phyloP scores from a whole-genome alignment of 1,140 invertebrate genomes.

The Ridgeia piscesae region DNA sequence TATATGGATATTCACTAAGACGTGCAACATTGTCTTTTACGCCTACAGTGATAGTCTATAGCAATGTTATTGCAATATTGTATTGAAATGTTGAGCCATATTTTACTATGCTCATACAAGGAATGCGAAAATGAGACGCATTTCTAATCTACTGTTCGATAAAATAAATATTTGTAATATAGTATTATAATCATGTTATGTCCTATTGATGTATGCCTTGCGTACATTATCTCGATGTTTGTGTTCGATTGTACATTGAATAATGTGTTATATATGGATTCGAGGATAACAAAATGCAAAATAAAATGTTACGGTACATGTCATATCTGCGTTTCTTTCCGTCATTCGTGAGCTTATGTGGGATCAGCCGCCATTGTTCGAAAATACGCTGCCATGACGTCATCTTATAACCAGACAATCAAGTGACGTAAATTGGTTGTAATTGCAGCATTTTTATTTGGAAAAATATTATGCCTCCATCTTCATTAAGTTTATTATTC shows the following conservation, averaged over 20 bases:
- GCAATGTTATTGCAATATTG: not conserved
- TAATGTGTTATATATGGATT: conserved; percentile 1
- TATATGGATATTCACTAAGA: not conserved
- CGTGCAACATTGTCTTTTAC: not conserved
- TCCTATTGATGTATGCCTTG: not conserved
- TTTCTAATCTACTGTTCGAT: not conserved
- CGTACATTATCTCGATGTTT: not conserved
- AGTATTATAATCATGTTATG: not conserved
- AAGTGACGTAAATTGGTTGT: no score
- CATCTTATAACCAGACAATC: no score
- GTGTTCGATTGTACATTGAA: not conserved
- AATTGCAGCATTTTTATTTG: no score
- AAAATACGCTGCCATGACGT: no score
- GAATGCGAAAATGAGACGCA: not conserved
- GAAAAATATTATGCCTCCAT: no score
- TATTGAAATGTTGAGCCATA: not conserved
- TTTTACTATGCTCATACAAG: not conserved
- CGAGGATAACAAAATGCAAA: not conserved
- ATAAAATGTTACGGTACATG: not conserved
- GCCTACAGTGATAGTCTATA: not conserved
- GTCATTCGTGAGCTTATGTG: not conserved
- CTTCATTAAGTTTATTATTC: no score
- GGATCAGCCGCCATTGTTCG: no score
- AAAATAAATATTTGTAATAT: not conserved
- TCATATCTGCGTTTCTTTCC: not conserved